Percentiles rank a stretch among this genome's conserved stretches.
Evolutionary conservation across 2,797 vertebrate species (phyloP).

Genomic region (Falco berigora): DNA sequence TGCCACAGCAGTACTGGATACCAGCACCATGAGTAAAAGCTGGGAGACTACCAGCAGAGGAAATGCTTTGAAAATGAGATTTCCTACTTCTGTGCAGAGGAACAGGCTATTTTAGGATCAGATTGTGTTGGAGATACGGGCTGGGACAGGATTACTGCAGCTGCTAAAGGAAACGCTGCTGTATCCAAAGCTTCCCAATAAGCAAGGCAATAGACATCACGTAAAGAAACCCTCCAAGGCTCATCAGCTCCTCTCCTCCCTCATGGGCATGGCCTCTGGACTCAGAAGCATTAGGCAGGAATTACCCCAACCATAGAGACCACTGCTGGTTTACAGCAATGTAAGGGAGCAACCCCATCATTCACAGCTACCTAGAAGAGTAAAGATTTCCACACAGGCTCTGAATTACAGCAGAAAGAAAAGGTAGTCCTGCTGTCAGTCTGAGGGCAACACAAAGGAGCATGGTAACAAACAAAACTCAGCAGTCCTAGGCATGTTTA

Average conservation of each 20-base stretch:
- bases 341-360: background rate
- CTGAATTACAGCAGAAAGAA: background rate
- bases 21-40: conserved; percentile 4
- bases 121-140: conserved; percentile 10
- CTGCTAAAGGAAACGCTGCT: background rate
- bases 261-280: background rate
- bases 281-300: background rate
- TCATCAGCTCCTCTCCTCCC: background rate
- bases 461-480: background rate
- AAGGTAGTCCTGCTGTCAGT: background rate
- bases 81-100: conserved; percentile 20
- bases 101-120: conserved; percentile 47
- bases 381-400: background rate
- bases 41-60: conserved; percentile 43
- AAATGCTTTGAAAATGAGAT: conserved; percentile 65
- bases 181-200: background rate
- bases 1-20: background rate
- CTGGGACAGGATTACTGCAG: background rate
- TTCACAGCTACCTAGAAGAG: background rate
- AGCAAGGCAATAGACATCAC: background rate
- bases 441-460: background rate
- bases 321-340: background rate
- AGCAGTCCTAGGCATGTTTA: background rate
- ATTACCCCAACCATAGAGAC: background rate
- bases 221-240: background rate